Percentiles rank a stretch among this genome's conserved stretches.
Evolutionary conservation across 2,888 invertebrate species (phyloP).

Genomic region (Tortricodes alternella): DNA sequence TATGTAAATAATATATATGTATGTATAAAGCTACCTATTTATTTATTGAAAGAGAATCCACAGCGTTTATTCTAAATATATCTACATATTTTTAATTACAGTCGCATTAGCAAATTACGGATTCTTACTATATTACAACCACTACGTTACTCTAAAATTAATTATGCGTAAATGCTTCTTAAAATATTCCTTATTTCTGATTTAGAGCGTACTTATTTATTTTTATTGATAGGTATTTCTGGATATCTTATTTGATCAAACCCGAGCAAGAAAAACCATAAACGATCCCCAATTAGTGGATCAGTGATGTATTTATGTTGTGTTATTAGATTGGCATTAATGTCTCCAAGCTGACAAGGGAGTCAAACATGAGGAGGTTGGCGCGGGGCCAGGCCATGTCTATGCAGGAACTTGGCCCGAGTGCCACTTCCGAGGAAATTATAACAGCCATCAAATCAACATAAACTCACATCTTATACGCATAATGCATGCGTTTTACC

Average conservation of each 20-base stretch:
- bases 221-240: background rate
- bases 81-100: no score
- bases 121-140: no score
- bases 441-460: constrained; percentile 17
- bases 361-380: constrained; percentile 3
- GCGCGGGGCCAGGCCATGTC: constrained; percentile 3
- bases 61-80: no score
- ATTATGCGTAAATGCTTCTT: no score
- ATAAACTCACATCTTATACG: constrained; percentile 12
- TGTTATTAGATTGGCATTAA: constrained; percentile 8
- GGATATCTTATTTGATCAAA: background rate
- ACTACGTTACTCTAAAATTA: no score
- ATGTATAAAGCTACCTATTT: no score
- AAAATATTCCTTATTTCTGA: background rate
- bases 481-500: background rate
- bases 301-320: constrained; percentile 14
- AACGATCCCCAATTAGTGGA: constrained; percentile 13
- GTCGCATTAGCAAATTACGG: no score
- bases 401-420: constrained; percentile 14
- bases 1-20: no score
- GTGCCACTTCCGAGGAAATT: constrained; percentile 13
- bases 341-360: no score
- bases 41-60: no score
- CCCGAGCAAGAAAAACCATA: background rate
- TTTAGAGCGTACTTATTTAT: background rate